These are phyloP conservation scores for Rhopalosiphum maidis DNA, from an alignment of 1,140 invertebrate genomes.

Conservation along the genomic window DNA sequence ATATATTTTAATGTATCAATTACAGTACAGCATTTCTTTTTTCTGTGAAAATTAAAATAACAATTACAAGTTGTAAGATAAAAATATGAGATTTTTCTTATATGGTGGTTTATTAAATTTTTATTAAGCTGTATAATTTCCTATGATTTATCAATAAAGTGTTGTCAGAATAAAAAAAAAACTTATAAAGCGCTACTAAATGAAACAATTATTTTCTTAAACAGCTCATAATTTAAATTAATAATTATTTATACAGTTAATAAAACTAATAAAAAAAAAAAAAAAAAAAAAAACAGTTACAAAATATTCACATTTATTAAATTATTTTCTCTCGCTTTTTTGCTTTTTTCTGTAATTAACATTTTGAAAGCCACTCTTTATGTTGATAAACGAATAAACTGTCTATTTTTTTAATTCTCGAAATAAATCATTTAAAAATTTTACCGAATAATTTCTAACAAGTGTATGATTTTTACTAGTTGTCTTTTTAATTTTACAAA, in stretches of 20 bases:
- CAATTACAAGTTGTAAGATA: neutral
- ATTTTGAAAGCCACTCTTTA: constrained; percentile 2
- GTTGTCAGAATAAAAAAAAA: neutral
- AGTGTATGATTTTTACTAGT: too few species aligned
- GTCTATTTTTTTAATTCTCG: neutral
- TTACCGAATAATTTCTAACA: neutral
- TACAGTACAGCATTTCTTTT: neutral
- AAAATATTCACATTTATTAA: neutral
- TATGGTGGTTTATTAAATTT: neutral
- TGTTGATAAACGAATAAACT: neutral
- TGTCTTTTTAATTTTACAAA: too few species aligned
- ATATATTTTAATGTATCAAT: neutral
- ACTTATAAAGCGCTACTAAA: neutral
- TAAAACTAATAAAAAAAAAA: neutral
- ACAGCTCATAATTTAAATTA: neutral
- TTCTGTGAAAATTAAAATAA: neutral
- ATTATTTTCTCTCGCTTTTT: neutral
- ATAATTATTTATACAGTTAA: neutral
- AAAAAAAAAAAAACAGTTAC: neutral
- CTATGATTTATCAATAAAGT: neutral
- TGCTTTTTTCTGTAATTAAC: neutral
- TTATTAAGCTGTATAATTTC: neutral
- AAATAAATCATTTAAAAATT: neutral
- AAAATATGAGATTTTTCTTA: neutral
- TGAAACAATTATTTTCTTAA: neutral